Evolutionary conservation across 2,797 vertebrate genomes (phyloP).

Genomic region (Chaetodon trifasciatus): DNA sequence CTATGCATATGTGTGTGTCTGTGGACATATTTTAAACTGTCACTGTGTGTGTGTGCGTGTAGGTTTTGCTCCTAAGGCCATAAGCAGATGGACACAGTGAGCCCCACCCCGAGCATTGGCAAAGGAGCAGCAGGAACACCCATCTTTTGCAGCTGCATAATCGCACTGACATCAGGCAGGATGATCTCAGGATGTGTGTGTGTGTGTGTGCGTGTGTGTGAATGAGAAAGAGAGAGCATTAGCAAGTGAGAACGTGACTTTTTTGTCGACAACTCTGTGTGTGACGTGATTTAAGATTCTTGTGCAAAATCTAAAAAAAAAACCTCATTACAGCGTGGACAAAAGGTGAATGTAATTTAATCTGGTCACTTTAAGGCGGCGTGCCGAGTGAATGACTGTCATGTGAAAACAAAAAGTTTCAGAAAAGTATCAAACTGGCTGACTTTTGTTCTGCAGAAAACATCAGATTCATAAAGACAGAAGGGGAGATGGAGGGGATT

Average conservation of each 20-base stretch:
- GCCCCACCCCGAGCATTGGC: slow-evolving; percentile 62
- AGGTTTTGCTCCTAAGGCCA: slow-evolving; percentile 58
- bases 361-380: not conserved
- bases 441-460: slow-evolving; percentile 4
- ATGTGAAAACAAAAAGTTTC: slow-evolving; percentile 2
- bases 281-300: slow-evolving; percentile 12
- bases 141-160: slow-evolving; percentile 74
- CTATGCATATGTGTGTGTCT: slow-evolving; percentile 16
- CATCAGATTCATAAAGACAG: slow-evolving; percentile 2
- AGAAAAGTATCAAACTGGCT: not conserved
- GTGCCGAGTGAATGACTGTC: not conserved
- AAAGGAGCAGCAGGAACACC: slow-evolving; percentile 62
- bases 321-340: not conserved
- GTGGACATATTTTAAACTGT: slow-evolving; percentile 50
- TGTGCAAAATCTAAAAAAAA: not conserved
- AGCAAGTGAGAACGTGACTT: not conserved
- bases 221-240: not conserved
- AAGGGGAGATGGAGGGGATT: slow-evolving; percentile 27
- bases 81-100: slow-evolving; percentile 73
- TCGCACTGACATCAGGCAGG: slow-evolving; percentile 63
- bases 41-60: slow-evolving; percentile 10
- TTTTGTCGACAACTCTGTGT: not conserved
- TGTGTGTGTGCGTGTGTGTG: not conserved
- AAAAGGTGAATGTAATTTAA: slow-evolving; percentile 3
- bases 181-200: slow-evolving; percentile 55